A percentile compares a stretch with the other conserved stretches of the same genome.
Evolutionary conservation across 1,140 invertebrate species (phyloP).

Genomic region (Neodiprion fabricii): DNA sequence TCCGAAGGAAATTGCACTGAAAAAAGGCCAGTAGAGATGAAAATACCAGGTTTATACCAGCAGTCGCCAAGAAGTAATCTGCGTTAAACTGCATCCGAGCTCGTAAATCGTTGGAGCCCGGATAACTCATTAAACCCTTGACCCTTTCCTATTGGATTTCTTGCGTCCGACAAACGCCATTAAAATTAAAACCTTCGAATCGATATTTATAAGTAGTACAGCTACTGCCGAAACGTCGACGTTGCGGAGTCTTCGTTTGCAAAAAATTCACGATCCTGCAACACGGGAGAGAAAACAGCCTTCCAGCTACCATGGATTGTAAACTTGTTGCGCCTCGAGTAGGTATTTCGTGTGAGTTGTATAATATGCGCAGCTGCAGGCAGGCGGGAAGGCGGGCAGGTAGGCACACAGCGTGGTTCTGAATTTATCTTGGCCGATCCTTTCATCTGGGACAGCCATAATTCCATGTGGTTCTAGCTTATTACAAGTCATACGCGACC

Average conservation of each 20-base stretch:
- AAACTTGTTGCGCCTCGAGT: neutral
- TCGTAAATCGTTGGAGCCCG: neutral
- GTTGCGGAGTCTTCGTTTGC: no score
- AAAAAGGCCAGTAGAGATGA: neutral
- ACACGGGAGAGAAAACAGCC: no score
- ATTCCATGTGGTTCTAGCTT: neutral
- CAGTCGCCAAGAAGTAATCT: neutral
- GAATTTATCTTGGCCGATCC: neutral
- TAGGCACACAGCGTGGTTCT: neutral
- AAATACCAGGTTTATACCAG: neutral
- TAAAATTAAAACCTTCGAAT: neutral
- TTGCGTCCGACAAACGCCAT: neutral
- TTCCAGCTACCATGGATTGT: neutral
- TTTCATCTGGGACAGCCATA: neutral
- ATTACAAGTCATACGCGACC: slow-evolving; percentile 4
- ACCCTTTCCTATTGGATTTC: neutral
- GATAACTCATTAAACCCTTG: neutral
- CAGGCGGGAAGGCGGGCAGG: no score
- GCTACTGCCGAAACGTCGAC: no score
- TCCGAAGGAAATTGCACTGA: neutral
- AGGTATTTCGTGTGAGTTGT: neutral
- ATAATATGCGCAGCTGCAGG: neutral
- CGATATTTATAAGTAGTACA: no score
- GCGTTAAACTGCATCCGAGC: neutral
- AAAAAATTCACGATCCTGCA: no score